Evolutionary conservation across 2,888 invertebrate species (phyloP).

Genomic region (Polydrusus tereticollis): DNA sequence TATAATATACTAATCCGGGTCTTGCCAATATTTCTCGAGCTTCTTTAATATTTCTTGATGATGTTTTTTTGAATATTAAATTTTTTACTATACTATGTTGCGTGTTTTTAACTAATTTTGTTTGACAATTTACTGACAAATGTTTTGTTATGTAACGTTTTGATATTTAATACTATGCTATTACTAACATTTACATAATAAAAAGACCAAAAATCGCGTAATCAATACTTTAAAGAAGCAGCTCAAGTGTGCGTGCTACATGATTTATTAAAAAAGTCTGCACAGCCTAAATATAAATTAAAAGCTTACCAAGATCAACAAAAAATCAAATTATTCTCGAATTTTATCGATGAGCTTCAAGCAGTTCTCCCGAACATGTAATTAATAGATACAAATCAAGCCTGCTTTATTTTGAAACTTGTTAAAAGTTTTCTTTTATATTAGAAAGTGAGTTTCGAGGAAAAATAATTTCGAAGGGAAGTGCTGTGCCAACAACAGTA

Average conservation of each 20-base stretch:
- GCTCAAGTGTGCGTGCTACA: neutral
- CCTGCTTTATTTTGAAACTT: constrained; percentile 44
- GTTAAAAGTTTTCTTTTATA: constrained; percentile 45
- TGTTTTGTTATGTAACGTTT: too few species aligned
- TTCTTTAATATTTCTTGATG: too few species aligned
- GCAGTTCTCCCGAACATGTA: constrained; percentile 35
- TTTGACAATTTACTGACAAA: too few species aligned
- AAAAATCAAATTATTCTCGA: constrained; percentile 23
- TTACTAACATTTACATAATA: too few species aligned
- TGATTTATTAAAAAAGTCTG: constrained; percentile 2
- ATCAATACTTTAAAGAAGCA: neutral
- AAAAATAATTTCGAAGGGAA: constrained; percentile 42
- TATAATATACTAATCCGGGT: too few species aligned
- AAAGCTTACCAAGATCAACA: constrained; percentile 12
- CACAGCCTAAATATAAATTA: neutral
- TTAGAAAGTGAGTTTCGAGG: constrained; percentile 44
- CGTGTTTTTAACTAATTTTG: too few species aligned
- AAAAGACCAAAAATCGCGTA: neutral
- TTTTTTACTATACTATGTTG: too few species aligned
- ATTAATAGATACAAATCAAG: constrained; percentile 48
- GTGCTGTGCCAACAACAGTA: constrained; percentile 44
- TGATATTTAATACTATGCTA: too few species aligned
- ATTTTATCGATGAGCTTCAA: constrained; percentile 4
- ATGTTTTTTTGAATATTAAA: too few species aligned
- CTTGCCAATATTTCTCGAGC: too few species aligned